These are phyloP conservation scores for Drosophila suboccidentalis DNA, from an alignment of 2,888 invertebrate genomes.

Conservation along the genomic window DNA sequence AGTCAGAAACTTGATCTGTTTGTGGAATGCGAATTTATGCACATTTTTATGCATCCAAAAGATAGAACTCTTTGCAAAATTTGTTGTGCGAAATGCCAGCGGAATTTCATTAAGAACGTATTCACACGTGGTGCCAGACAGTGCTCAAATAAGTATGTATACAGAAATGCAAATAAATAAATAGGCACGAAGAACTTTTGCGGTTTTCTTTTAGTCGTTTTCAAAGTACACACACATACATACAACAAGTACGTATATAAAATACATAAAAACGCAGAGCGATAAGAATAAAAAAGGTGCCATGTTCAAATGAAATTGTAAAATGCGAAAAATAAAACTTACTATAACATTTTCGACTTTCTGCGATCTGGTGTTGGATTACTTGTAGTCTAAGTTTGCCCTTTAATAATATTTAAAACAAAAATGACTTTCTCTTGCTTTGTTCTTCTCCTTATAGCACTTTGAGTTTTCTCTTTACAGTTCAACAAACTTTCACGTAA, in stretches of 20 bases:
- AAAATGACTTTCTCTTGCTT: neutral
- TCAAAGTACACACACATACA: slow-evolving; percentile 1
- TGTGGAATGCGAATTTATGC: slow-evolving; percentile 8
- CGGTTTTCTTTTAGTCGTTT: slow-evolving; percentile 13
- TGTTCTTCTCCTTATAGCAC: neutral
- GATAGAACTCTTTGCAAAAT: neutral
- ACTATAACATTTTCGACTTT: slow-evolving; percentile 18
- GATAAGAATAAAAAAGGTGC: slow-evolving; percentile 9
- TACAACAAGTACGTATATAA: neutral
- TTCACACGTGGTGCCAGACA: slow-evolving; percentile 17
- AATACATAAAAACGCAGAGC: slow-evolving; percentile 4
- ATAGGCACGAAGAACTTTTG: slow-evolving; percentile 17
- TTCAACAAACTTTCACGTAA: slow-evolving; percentile 1
- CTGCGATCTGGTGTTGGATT: neutral
- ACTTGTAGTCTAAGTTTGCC: neutral
- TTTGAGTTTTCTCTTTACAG: neutral
- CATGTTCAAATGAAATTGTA: slow-evolving; percentile 1
- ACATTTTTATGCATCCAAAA: neutral
- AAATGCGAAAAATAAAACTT: slow-evolving; percentile 8
- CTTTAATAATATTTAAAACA: neutral
- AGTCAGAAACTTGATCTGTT: slow-evolving; percentile 1
- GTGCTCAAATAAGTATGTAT: slow-evolving; percentile 18
- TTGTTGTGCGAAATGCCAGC: slow-evolving; percentile 3
- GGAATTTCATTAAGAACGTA: slow-evolving; percentile 6
- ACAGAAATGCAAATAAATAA: slow-evolving; percentile 6